Percentiles rank a stretch among this genome's conserved stretches.
Evolutionary conservation across 1,140 invertebrate species (phyloP).

Genomic region (Cherax quadricarinatus): DNA sequence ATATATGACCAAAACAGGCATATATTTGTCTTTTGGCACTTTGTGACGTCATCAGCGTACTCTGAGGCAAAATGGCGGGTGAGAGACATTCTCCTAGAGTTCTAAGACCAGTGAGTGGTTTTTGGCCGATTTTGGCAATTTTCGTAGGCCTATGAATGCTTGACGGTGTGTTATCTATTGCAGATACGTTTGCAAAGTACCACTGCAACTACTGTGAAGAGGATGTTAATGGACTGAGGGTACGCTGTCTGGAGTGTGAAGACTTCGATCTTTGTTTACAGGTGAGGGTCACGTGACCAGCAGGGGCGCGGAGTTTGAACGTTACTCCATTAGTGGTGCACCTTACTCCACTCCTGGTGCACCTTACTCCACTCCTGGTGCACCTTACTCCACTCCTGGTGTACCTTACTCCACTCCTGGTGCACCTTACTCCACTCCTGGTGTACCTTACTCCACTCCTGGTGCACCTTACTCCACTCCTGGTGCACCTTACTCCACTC

Average conservation of each 20-base stretch:
- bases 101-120: conserved; percentile 11
- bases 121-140: not conserved
- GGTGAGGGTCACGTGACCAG: conserved; percentile 75
- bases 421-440: too few species aligned
- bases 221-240: conserved; percentile 77
- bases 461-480: too few species aligned
- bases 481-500: too few species aligned
- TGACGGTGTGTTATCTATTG: conserved; percentile 40
- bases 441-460: too few species aligned
- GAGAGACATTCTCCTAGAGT: conserved; percentile 29
- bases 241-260: conserved; percentile 78
- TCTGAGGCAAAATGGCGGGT: conserved; percentile 65
- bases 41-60: conserved; percentile 46
- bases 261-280: conserved; percentile 80
- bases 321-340: not conserved
- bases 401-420: too few species aligned
- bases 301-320: not conserved
- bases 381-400: too few species aligned
- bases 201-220: conserved; percentile 79
- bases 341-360: too few species aligned
- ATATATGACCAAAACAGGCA: conserved; percentile 4
- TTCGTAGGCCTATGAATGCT: not conserved
- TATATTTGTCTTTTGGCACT: conserved; percentile 51
- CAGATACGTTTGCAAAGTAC: conserved; percentile 76
- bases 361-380: too few species aligned